Evolutionary conservation across 2,113 vertebrate species (phyloP).

Genomic region (Sardina pilchardus): DNA sequence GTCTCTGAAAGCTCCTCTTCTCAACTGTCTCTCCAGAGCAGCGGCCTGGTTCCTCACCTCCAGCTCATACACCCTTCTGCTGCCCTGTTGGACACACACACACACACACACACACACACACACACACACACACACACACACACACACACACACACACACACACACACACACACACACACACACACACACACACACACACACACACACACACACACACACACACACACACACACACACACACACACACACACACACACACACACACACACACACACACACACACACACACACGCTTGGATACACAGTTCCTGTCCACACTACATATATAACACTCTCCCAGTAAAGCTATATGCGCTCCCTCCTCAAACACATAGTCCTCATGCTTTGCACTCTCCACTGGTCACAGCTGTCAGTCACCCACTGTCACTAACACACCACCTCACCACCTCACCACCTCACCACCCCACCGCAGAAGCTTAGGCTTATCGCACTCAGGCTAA

Average conservation of each 20-base stretch:
- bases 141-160: constrained; percentile 6
- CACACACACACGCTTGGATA: neutral
- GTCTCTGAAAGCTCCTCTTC: constrained; percentile 79
- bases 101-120: neutral
- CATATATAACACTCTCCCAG: neutral
- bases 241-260: neutral
- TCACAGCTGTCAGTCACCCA: neutral
- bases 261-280: constrained; percentile 11
- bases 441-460: too few relatives aligned
- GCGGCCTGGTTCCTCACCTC: constrained; percentile 85
- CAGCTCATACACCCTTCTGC: constrained; percentile 87
- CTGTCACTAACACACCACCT: neutral
- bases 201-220: constrained; percentile 22
- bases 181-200: neutral
- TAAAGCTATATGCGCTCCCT: neutral
- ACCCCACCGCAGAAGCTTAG: neutral
- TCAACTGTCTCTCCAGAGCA: constrained; percentile 83
- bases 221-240: neutral
- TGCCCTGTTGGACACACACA: constrained; percentile 74
- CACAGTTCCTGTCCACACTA: neutral
- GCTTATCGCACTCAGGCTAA: neutral
- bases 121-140: constrained; percentile 20
- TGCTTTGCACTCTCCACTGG: neutral
- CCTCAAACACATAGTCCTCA: constrained; percentile 1
- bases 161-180: neutral